Percentiles rank a stretch among this genome's conserved stretches.
Conservation (phyloP, 2,113 vertebrate genomes). For the Pseudorhombus dupliciocellatus region DNA sequence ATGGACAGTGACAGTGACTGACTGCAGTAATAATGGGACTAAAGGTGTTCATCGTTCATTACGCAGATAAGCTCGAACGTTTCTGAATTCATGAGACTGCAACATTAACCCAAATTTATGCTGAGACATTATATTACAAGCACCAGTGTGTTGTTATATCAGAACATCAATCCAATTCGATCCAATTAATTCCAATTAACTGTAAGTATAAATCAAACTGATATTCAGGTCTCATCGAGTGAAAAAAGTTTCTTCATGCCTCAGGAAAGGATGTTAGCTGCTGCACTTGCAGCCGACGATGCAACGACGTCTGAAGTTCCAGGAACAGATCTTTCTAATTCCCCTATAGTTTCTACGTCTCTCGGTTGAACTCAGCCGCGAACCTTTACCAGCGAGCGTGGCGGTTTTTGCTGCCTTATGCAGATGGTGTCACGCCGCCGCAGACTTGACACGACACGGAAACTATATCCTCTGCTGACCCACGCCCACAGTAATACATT, state of each 20-base stretch:
- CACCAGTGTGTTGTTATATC: background rate
- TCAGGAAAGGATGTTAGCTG: background rate
- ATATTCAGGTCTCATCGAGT: background rate
- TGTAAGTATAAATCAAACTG: background rate
- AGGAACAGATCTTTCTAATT: background rate
- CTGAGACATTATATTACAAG: background rate
- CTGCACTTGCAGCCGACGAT: background rate
- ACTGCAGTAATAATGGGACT: background rate
- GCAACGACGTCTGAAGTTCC: background rate
- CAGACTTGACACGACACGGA: constrained; percentile 7
- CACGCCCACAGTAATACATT: constrained; percentile 36
- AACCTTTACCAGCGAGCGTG: background rate
- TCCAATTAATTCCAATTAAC: background rate
- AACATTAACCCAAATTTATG: background rate
- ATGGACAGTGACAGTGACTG: background rate
- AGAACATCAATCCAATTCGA: background rate
- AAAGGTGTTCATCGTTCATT: background rate
- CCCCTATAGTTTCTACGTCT: background rate
- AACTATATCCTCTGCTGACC: constrained; percentile 17
- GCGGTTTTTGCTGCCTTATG: background rate
- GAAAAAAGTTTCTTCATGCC: background rate
- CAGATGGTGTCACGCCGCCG: background rate
- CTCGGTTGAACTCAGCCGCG: background rate
- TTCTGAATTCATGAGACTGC: background rate
- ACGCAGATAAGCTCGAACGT: background rate